Conservation (phyloP, 1,140 invertebrate genomes). For the Varroa destructor region DNA sequence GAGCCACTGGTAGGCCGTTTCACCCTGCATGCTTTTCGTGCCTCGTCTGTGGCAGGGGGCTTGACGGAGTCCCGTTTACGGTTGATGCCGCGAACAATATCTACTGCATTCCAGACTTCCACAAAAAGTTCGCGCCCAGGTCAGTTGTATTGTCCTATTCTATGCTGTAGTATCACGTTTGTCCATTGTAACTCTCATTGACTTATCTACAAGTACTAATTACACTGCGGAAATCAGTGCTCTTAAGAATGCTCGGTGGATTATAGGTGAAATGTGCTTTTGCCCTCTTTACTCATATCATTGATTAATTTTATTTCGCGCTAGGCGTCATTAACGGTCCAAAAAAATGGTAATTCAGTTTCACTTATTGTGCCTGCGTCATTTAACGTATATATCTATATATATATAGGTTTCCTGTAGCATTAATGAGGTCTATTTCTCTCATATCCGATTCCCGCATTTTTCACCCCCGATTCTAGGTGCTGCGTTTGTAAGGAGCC, state of each 20-base stretch:
- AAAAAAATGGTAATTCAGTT: too few relatives aligned
- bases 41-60: conserved; percentile 79
- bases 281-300: too few relatives aligned
- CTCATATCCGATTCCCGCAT: too few relatives aligned
- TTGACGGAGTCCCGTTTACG: conserved; percentile 95
- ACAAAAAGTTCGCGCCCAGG: conserved; percentile 54
- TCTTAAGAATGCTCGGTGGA: too few relatives aligned
- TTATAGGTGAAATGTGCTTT: too few relatives aligned
- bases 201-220: conserved; percentile 2
- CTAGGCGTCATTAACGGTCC: too few relatives aligned
- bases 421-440: too few relatives aligned
- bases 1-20: conserved; percentile 94
- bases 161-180: conserved; percentile 26
- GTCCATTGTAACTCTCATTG: conserved; percentile 4
- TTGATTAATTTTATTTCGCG: too few relatives aligned
- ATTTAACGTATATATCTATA: too few relatives aligned
- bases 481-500: conserved; percentile 66
- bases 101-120: conserved; percentile 97
- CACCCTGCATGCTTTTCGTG: conserved; percentile 95
- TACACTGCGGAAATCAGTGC: neutral
- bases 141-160: conserved; percentile 26
- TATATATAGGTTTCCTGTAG: too few relatives aligned
- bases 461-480: conserved; percentile 48
- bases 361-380: too few relatives aligned
- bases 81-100: conserved; percentile 95